Base-by-base conservation (phyloP, 2,113 vertebrate genomes). In the Jacana jacana region DNA sequence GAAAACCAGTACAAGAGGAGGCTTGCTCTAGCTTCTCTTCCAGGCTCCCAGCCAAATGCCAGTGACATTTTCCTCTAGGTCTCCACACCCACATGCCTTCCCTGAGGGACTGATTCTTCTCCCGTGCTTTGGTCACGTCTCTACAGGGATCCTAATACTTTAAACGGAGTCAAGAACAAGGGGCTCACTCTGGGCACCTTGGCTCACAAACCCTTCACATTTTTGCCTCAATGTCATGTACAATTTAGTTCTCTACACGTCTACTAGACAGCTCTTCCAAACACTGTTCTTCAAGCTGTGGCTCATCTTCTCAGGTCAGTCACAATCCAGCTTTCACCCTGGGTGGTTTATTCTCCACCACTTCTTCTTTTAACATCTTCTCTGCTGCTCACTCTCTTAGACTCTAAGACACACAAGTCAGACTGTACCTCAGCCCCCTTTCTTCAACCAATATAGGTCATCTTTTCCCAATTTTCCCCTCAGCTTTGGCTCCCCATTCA, bases 41-140 rank as follows among this genome's bases (percentile, higher is more conserved):
- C 42, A 68, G 37, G 27, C 48, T 79, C 37, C 9, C 4, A 5
- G 46, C 4, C 57, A 40, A 3, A 4, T 49, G 14, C 8, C 48
- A 8, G 0, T 35, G 33, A 3, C 49, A 19, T 49, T 72, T 76
- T 55, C 9, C 13, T 55, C 44, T 17, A 11, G 9, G 51, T 42
- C 23, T 76, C 40, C 4, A 2, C 13, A 40, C 0, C 10, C 0
- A 4, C 35, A 17, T 46, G 3, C 39, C 60, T 16, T 15, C 39
- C 64, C 22, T 15, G 25, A 8, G 10, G 20, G 13, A 2, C 24
- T 58, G 37, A 35, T 10, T 68, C 28, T 11, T 84, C 37, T 84
- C 31, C 33, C 51, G 27, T 61, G 39, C 8, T 11, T 60, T 37
- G 14, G 8, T 11, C 72, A 63, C 1, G 0, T 25, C 25, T 72